phyloP scores from a whole-genome alignment of 2,113 vertebrate genomes.

The Aegypius monachus region DNA sequence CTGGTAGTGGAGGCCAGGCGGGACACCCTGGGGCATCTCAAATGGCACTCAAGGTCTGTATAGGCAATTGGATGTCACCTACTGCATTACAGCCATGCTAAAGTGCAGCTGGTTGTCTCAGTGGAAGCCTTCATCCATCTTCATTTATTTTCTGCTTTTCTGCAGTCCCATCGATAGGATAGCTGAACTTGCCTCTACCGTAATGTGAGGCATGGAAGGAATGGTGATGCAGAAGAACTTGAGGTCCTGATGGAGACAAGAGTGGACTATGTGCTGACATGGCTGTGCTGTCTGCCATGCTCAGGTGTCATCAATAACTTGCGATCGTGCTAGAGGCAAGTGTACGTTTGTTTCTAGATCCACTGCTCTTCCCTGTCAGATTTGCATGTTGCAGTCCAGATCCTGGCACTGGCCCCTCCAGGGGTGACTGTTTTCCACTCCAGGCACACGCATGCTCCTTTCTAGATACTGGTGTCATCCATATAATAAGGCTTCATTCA shows the following conservation, averaged over 20 bases:
- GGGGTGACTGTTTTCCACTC: background rate
- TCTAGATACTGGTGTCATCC: background rate
- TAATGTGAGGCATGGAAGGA: rapidly evolving
- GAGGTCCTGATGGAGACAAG: background rate
- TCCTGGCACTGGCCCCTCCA: too few relatives aligned
- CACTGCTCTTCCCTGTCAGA: background rate
- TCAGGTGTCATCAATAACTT: background rate
- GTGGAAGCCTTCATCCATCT: background rate
- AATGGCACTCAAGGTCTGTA: background rate
- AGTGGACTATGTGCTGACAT: background rate
- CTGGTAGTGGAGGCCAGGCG: background rate
- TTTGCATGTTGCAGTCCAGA: background rate
- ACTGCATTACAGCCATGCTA: background rate
- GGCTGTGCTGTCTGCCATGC: background rate
- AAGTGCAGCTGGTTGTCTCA: background rate
- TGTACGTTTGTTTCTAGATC: background rate
- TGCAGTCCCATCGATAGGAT: rapidly evolving
- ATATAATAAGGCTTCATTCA: background rate
- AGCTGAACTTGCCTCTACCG: background rate
- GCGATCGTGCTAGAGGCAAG: rapidly evolving
- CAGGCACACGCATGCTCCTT: rapidly evolving
- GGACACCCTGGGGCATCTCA: background rate
- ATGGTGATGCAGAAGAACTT: background rate
- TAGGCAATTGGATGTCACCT: background rate
- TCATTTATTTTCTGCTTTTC: background rate